Evolutionary conservation across 2,888 invertebrate genomes (phyloP), one percentile per base, ranked within the genome.

Genomic region (Periphyllus acericola): DNA sequence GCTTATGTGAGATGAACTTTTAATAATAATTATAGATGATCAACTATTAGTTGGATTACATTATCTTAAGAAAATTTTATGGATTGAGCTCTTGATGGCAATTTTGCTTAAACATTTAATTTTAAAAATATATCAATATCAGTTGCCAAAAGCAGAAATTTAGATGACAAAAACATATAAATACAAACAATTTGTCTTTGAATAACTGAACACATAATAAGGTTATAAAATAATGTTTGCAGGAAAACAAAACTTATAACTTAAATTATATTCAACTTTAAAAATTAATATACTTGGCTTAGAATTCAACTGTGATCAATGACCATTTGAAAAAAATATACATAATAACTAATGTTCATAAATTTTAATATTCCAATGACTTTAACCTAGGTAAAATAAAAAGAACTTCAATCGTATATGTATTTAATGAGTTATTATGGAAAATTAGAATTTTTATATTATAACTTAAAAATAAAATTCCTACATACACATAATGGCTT

Each of bases 181-280:
- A 60, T 21, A 74, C 17, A 72, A 55, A 74, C 36, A 74, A 74
- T n/a, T 74, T 74, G 34, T n/a, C 29, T 74, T 75, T 82, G n/a
- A 72, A 72, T 72, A 34, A 83, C 34, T 83, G 83, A 83, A 83
- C 83, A 83, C 83, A 83, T 74, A 14, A 29, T 29, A 40, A 21
- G n/a, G 74, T 60, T 40, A 19, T 60, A 74, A 29, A 83, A 55
- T 34, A 55, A 21, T 55, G 40, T 29, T 74, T 36, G 29, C 74
- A 29, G 36, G 32, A 72, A 82, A 55, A 83, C 34, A 72, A 34
- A 83, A 55, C n/a, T 36, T 71, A 71, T 71, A 14, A 74, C 55
- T 34, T 36, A 74, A 74, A 36, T 74, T 11, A 21, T 74, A 40
- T 36, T 4, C 5, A 55, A 34, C 34, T 79, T 36, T 40, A 60